Evolutionary conservation across 2,113 vertebrate genomes (phyloP).

Genomic region (Laticauda colubrina): DNA sequence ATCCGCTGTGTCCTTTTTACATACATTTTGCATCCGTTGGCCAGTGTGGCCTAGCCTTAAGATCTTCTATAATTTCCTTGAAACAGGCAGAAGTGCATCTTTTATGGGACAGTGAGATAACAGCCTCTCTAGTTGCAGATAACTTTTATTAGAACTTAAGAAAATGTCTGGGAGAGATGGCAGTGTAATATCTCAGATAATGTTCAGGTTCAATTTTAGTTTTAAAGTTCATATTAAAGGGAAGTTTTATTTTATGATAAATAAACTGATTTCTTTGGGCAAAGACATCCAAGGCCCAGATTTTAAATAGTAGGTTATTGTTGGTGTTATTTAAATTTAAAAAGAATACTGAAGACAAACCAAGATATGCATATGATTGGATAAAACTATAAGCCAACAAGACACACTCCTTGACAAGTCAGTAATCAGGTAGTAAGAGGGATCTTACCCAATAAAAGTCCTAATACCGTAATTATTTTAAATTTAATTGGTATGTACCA

Average conservation of each 20-base stretch:
- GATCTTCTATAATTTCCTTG: not conserved
- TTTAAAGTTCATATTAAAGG: not conserved
- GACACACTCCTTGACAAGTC: not conserved
- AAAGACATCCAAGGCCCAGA: not conserved
- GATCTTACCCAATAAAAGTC: not conserved
- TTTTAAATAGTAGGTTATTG: not conserved
- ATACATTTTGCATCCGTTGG: too few species aligned
- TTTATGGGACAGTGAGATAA: not conserved
- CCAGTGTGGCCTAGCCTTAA: not conserved
- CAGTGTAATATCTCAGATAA: not conserved
- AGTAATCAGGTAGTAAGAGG: not conserved
- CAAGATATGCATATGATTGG: not conserved
- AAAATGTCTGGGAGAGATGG: not conserved
- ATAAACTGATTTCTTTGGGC: not conserved
- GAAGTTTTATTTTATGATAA: not conserved
- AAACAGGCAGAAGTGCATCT: not conserved
- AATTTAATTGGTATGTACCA: not conserved
- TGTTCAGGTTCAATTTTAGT: not conserved
- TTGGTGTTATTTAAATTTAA: not conserved
- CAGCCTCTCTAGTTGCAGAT: not conserved
- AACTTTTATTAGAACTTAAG: not conserved
- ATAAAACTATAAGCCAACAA: not conserved
- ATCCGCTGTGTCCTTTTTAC: too few species aligned
- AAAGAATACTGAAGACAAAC: not conserved
- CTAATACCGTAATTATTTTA: not conserved